A percentile compares a stretch with the other conserved stretches of the same genome.
These are phyloP conservation scores for Halyomorpha halys DNA, from an alignment of 1,140 invertebrate species.

Conservation along the genomic window DNA sequence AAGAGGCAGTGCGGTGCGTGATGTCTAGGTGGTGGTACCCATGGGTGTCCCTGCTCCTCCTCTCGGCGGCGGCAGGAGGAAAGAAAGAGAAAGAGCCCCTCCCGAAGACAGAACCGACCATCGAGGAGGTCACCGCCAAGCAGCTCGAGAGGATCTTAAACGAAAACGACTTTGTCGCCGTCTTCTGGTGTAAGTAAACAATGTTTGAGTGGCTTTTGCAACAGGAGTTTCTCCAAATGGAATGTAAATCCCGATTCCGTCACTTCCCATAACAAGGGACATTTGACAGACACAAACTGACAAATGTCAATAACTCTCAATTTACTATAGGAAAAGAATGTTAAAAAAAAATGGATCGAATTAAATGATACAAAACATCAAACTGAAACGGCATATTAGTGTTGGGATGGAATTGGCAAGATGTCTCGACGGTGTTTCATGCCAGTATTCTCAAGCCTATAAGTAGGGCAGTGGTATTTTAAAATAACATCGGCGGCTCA, in stretches of 20 bases:
- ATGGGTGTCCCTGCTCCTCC: slow-evolving; percentile 25
- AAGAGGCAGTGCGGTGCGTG: slow-evolving; percentile 27
- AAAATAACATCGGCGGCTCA: neutral
- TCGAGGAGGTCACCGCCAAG: slow-evolving; percentile 84
- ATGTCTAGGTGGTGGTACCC: slow-evolving; percentile 22
- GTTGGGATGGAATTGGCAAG: slow-evolving; percentile 1
- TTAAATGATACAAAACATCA: slow-evolving; percentile 1
- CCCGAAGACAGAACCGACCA: slow-evolving; percentile 56
- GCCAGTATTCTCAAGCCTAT: neutral
- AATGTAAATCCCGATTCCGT: no score
- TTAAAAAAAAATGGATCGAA: neutral
- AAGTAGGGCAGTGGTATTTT: slow-evolving; percentile 9
- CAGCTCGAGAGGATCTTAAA: slow-evolving; percentile 77
- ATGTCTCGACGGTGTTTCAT: neutral
- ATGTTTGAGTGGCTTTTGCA: neutral
- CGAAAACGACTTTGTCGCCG: slow-evolving; percentile 85
- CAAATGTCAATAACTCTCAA: no score
- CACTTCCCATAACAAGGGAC: no score
- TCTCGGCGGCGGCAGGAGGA: slow-evolving; percentile 31
- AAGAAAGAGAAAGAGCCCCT: slow-evolving; percentile 35
- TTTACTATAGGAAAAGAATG: neutral
- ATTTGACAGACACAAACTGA: no score
- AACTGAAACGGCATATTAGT: neutral
- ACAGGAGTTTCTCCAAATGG: no score
- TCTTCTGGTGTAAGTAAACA: slow-evolving; percentile 86